These are phyloP conservation scores for Aphis craccivora DNA, from an alignment of 1,140 invertebrate species.

Conservation along the genomic window DNA sequence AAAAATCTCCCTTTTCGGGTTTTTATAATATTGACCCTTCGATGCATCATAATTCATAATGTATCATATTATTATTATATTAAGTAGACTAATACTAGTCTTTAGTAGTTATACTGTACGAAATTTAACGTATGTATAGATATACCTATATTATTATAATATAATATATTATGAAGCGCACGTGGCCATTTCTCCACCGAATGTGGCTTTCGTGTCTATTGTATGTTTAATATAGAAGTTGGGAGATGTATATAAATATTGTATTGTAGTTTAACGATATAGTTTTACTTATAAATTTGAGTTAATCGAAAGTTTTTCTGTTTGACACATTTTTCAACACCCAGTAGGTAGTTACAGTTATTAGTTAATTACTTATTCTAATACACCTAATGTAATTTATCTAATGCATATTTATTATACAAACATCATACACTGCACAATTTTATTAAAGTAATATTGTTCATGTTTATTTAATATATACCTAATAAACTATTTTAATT, in stretches of 20 bases:
- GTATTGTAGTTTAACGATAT: not conserved
- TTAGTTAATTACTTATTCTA: too few species aligned
- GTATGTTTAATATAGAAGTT: not conserved
- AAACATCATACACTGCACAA: not conserved
- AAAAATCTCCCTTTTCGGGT: not conserved
- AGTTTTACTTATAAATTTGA: not conserved
- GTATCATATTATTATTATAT: not conserved
- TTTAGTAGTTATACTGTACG: not conserved
- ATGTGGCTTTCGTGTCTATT: not conserved
- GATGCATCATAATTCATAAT: not conserved
- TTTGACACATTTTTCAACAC: not conserved
- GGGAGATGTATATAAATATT: not conserved
- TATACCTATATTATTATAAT: too few species aligned
- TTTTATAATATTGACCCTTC: not conserved
- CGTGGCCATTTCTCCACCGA: not conserved
- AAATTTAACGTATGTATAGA: not conserved
- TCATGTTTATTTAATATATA: too few species aligned
- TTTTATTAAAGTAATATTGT: too few species aligned
- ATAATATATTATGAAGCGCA: not conserved
- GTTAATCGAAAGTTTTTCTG: not conserved
- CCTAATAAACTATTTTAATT: too few species aligned
- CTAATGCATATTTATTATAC: too few species aligned
- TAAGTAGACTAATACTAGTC: too few species aligned
- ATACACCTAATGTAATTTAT: too few species aligned
- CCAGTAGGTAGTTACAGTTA: not conserved